These are phyloP conservation scores for Sterrhoptilus dennistouni DNA, from an alignment of 2,113 vertebrate genomes.

Conservation along the genomic window DNA sequence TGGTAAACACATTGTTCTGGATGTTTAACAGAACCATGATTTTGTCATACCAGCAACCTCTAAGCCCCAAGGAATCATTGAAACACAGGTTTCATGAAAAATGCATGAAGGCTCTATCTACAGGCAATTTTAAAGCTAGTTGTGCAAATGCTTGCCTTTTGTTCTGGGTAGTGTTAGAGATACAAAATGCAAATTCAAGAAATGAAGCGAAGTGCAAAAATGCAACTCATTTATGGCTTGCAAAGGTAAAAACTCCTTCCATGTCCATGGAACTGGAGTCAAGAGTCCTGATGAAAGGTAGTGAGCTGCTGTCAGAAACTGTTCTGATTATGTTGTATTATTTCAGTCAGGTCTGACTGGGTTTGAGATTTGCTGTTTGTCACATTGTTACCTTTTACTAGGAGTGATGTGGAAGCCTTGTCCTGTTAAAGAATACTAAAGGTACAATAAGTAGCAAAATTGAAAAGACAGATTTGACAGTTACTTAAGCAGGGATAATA, in stretches of 20 bases:
- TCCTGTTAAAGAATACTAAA: background rate
- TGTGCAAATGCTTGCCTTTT: background rate
- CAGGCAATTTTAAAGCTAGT: background rate
- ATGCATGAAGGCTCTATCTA: background rate
- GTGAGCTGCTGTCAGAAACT: conserved; percentile 6
- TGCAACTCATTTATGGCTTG: background rate
- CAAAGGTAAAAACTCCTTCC: background rate
- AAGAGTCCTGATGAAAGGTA: background rate
- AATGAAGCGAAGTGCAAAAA: background rate
- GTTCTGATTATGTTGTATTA: background rate
- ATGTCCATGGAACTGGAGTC: background rate
- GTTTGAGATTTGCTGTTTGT: background rate
- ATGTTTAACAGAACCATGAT: background rate
- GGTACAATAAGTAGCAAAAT: background rate
- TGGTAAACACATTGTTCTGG: background rate
- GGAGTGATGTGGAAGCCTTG: background rate
- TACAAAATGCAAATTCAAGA: background rate
- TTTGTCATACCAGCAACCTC: background rate
- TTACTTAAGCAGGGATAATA: background rate
- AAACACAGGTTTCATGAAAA: background rate
- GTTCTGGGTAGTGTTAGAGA: background rate
- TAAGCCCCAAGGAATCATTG: background rate
- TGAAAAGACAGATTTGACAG: background rate
- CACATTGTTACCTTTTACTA: background rate
- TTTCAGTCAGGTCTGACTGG: background rate